Evolutionary conservation across 2,113 vertebrate species (phyloP).

Genomic region (Origma solitaria): DNA sequence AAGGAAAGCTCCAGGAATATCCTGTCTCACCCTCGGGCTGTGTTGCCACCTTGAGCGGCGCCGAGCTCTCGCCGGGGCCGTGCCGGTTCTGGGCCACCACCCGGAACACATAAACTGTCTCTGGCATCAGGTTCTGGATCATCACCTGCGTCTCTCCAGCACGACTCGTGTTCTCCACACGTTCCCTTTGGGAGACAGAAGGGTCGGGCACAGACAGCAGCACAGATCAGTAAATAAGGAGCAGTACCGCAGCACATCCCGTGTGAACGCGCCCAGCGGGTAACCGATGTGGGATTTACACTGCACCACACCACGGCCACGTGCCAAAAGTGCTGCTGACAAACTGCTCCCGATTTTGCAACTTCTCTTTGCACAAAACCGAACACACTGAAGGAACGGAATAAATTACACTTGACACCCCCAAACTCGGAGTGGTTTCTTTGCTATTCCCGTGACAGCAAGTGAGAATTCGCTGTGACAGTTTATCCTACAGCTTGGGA

Average conservation of each 20-base stretch:
- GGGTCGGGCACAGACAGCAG: neutral
- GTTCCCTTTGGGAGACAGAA: conserved; percentile 78
- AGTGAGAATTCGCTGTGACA: neutral
- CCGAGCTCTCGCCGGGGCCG: conserved; percentile 88
- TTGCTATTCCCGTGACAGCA: neutral
- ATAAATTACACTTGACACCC: neutral
- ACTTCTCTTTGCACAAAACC: neutral
- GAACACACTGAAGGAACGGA: neutral
- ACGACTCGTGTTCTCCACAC: conserved; percentile 88
- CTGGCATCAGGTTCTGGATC: conserved; percentile 94
- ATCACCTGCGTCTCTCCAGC: conserved; percentile 93
- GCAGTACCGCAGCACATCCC: neutral
- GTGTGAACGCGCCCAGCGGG: rapidly evolving
- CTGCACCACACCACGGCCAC: neutral
- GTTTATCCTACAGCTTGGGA: neutral
- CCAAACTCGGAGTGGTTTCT: neutral
- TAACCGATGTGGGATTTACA: neutral
- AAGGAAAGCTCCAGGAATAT: neutral
- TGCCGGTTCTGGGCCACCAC: conserved; percentile 91
- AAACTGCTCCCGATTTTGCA: neutral
- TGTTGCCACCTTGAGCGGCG: conserved; percentile 85
- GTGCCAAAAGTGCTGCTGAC: neutral
- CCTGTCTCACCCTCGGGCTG: conserved; percentile 88
- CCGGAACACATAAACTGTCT: conserved; percentile 89
- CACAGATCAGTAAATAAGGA: neutral